Evolutionary conservation across 2,888 invertebrate species (phyloP).

Genomic region (Mechanitis mazaeus): DNA sequence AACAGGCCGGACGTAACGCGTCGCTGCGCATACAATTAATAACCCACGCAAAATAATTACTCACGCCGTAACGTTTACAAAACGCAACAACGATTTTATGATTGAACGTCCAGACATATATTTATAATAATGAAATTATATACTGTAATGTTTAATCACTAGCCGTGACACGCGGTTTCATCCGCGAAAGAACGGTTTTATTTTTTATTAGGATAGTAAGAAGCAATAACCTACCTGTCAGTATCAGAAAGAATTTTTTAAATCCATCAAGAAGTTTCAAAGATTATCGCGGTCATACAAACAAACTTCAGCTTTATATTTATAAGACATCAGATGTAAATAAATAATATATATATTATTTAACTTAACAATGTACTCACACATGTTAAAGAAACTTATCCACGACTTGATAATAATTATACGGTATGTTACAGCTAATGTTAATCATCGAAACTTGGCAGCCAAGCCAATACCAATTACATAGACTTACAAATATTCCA

Average conservation of each 20-base stretch:
- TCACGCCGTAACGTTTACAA: slow-evolving; percentile 22
- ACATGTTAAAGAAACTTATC: no score
- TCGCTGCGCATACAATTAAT: slow-evolving; percentile 28
- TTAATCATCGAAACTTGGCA: slow-evolving; percentile 7
- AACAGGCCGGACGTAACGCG: slow-evolving; percentile 52
- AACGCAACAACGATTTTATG: slow-evolving; percentile 23
- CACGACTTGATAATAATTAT: background rate
- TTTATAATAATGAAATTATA: slow-evolving; percentile 23
- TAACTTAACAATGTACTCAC: background rate
- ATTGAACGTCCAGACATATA: slow-evolving; percentile 23
- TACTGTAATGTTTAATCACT: slow-evolving; percentile 6
- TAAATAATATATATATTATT: slow-evolving; percentile 25
- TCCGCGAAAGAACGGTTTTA: no score
- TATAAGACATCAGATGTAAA: slow-evolving; percentile 20
- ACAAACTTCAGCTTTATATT: background rate
- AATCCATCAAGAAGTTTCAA: no score
- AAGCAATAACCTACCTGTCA: no score
- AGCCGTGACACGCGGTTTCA: no score
- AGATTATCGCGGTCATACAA: no score
- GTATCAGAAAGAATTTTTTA: no score
- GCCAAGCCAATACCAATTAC: slow-evolving; percentile 35
- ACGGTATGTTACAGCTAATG: background rate
- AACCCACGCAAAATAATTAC: slow-evolving; percentile 26
- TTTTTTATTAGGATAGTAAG: no score
- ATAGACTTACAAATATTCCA: slow-evolving; percentile 23